Conservation (phyloP, 2,797 vertebrate species). For the Micrastur ruficollis region DNA sequence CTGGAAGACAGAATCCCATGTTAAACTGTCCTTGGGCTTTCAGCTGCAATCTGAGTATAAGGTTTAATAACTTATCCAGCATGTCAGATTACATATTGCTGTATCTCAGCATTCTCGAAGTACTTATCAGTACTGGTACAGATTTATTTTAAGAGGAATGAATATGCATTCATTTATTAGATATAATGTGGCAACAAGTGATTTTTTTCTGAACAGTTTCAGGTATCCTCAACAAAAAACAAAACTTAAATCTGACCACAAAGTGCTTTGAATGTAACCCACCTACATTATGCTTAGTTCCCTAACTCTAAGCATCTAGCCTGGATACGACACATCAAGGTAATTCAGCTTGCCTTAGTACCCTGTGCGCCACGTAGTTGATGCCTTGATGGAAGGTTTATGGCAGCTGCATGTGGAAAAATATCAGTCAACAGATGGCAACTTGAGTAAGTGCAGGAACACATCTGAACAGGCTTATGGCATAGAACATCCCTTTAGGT, state of each 20-base stretch:
- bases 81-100: background rate
- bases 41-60: background rate
- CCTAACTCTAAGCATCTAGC: background rate
- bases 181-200: background rate
- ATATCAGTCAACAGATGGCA: too few species aligned
- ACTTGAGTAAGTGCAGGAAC: background rate
- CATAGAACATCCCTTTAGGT: background rate
- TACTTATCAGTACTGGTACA: background rate
- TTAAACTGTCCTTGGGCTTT: background rate
- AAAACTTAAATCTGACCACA: background rate
- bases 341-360: background rate
- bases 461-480: background rate
- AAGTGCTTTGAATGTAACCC: background rate
- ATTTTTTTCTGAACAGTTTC: background rate
- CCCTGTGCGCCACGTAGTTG: fast-evolving
- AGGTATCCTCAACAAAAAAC: background rate
- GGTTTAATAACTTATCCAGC: background rate
- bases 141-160: background rate
- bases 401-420: background rate
- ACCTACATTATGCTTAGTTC: background rate
- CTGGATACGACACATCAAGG: background rate
- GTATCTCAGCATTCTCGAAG: background rate
- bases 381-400: background rate
- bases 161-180: background rate
- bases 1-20: background rate